Conservation (phyloP, 2,888 invertebrate genomes). For the Xestia sexstrigata region DNA sequence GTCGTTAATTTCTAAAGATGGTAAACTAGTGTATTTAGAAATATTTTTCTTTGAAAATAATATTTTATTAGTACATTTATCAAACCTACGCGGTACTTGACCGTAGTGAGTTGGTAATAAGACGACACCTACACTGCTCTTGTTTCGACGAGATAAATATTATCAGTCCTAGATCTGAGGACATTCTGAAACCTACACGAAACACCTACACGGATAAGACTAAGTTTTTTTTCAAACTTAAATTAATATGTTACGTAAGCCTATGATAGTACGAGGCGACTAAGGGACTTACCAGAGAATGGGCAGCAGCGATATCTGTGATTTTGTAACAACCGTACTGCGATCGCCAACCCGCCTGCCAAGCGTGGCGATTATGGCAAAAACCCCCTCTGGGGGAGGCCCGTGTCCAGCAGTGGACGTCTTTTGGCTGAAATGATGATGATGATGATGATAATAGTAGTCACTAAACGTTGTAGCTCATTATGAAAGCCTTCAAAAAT, state of each 20-base stretch:
- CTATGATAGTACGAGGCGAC: no score
- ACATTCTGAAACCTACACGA: conserved; percentile 71
- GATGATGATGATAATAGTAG: no score
- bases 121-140: conserved; percentile 72
- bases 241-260: not conserved
- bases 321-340: no score
- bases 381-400: no score
- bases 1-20: not conserved
- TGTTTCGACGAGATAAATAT: conserved; percentile 41
- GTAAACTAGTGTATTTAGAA: not conserved
- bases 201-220: conserved; percentile 52
- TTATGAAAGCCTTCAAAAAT: not conserved
- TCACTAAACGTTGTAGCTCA: not conserved
- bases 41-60: not conserved
- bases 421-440: no score
- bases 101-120: conserved; percentile 46
- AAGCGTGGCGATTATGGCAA: no score
- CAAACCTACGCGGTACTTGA: conserved; percentile 55
- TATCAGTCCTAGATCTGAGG: conserved; percentile 71
- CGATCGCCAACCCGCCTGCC: no score
- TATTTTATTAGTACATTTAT: conserved; percentile 51
- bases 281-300: no score
- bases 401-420: no score
- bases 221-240: not conserved
- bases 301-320: no score